Base-by-base conservation (phyloP, 2,113 vertebrate genomes). In the Gila orcuttii region DNA sequence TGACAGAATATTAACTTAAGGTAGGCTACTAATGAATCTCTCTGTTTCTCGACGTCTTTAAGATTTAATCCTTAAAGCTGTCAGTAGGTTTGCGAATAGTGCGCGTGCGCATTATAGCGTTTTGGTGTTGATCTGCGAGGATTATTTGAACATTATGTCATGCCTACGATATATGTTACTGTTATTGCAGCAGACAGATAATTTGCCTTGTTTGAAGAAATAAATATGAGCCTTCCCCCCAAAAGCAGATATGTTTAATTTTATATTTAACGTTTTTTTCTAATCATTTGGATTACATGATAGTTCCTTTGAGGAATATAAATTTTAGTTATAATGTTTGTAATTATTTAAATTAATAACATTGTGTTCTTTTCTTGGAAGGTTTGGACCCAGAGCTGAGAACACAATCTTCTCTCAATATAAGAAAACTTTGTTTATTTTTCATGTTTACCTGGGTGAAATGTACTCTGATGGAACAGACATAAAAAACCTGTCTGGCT, bases 21-120 rank as follows among this genome's bases (percentile, higher is more conserved):
- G 9, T 19, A n/a, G n/a, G n/a, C n/a, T n/a, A 57, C 76, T 11
- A 59, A 21, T 3, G 31, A 59, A 79, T 78, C 28, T 50, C 1
- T 28, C 33, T 12, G 12, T 23, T 55, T 55, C 1, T 17, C 19
- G 31, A 23, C 15, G 42, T 82, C 62, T 68, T 47, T 52, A 52
- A 68, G 79, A 33, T 82, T 69, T 66, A 69, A 69, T 69, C 45
- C 62, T 7, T 69, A 82, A 82, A 36, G 25, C 42, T 36, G 62
- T 82, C 45, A 82, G 62, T 52, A 4, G 6, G 64, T 52, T 82
- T 69, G 45, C 25, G 11, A 69, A 47, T 31, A 82, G 19, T 69
- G 79, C 79, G 79, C 79, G 10, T 69, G 80, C 80, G 45, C 79
- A 50, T 23, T 68, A 10, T 13, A 21, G 23, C 23, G n/a, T 19